These are phyloP conservation scores for Augochlora pura DNA, from an alignment of 1,140 invertebrate species.

Conservation along the genomic window DNA sequence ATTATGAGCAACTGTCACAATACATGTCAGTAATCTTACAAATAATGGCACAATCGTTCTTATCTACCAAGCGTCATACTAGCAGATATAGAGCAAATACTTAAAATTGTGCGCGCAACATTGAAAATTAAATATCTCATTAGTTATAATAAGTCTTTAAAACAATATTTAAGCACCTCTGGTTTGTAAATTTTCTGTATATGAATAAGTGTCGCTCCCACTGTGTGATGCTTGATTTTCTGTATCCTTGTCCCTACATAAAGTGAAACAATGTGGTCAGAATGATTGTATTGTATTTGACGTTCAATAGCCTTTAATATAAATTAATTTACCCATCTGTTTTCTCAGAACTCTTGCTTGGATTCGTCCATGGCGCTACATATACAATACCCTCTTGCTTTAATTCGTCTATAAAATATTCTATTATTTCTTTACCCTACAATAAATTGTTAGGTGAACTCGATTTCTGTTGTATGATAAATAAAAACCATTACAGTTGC, in stretches of 20 bases:
- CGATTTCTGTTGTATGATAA: constrained; percentile 6
- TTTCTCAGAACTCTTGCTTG: constrained; percentile 53
- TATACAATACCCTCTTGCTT: constrained; percentile 90
- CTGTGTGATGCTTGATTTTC: constrained; percentile 56
- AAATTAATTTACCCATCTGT: constrained; percentile 65
- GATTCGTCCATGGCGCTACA: constrained; percentile 82
- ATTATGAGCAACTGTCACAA: neutral
- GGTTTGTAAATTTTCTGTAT: constrained; percentile 68
- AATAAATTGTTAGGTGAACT: constrained; percentile 46
- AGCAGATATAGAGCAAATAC: too few relatives aligned
- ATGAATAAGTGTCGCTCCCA: constrained; percentile 60
- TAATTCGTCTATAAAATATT: constrained; percentile 93
- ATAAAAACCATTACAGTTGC: neutral
- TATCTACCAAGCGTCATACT: too few relatives aligned
- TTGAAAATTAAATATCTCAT: neutral
- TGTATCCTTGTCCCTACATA: constrained; percentile 52
- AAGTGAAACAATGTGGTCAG: constrained; percentile 4
- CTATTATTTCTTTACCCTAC: constrained; percentile 97
- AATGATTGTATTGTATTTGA: neutral
- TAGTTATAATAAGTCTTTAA: neutral
- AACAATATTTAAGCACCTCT: constrained; percentile 61
- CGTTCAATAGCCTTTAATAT: neutral
- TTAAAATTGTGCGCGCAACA: too few relatives aligned
- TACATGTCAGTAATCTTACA: neutral
- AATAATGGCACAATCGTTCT: neutral